Base-by-base conservation (phyloP, 2,797 vertebrate genomes). In the Toxotes lorentzi region DNA sequence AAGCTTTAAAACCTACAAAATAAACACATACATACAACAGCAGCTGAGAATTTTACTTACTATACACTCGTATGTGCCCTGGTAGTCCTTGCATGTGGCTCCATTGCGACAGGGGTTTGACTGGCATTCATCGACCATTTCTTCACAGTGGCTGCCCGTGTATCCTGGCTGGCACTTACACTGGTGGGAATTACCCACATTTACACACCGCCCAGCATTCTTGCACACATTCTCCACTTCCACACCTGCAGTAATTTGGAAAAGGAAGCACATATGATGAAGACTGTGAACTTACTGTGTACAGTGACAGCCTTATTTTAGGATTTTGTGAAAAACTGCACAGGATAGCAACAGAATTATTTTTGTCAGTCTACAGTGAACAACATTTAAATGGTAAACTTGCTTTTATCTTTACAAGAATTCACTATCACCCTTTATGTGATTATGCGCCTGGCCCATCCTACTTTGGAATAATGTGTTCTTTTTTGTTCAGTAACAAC, bases 21-120 rank as follows among this genome's bases (percentile, higher is more conserved):
- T 17, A 66, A 30, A 77, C 13, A 74, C 1, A 47, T 1, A 59
- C 1, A 63, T 2, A 57, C 3, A 74, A 4, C 10, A 19, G 47
- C 8, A 58, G 10, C 8, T 19, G 24, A 53, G 4, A 47, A 58
- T 56, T 5, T 41, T 13, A 79, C 93, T 94, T 90, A 99, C 97
- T 90, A 95, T 85, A 1, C 97, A 98, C 79, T 96, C 90, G 56
- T 98, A 98, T 30, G 95, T 96, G 0, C 95, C 95, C 74, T 96
- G 92, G 89, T 97, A 97, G 88, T 97, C 97, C 9, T 73, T 88
- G 93, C 97, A 99, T 51, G 94, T 97, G 12, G 96, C 97, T 24
- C 97, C 96, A 0, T 99, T 97, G 78, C 95, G 96, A 92, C 97
- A 99, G 3, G 97, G 97, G 82, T 95, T 97, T 59, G 97, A 97